Evolutionary conservation across 1,140 invertebrate species (phyloP), one percentile per base, ranked within the genome.

Genomic region (Megalonaias nervosa): DNA sequence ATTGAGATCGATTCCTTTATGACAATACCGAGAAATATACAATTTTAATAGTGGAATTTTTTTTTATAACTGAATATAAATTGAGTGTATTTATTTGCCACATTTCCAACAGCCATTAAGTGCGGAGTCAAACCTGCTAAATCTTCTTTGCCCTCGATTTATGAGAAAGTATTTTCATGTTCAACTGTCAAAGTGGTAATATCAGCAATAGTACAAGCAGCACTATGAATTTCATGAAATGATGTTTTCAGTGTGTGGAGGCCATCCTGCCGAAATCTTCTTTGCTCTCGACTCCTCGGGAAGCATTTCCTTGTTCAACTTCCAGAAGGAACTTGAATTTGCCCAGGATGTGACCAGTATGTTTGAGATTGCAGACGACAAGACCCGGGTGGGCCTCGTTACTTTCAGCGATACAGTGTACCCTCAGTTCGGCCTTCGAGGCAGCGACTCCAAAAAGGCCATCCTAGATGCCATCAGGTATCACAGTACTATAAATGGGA

Each of bases 201-300:
- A 48, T 48, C 9, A 1, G 4, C 38, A 48, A 48, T 11, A 48
- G 9, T 48, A 48, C 38, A 48, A 11, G 38, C 9, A 48, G 38
- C 38, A 48, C 11, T 48, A 48, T 48, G 6, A 48, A 48, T 48
- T 48, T 48, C 6, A 48, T 11, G 38, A 48, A 48, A 48, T 67
- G 19, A 21, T 70, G 11, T 60, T 79, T 79, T 71, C 71, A 80
- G 76, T 60, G 26, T 82, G 82, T 66, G 72, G 82, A 26, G 78
- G 75, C 6, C 70, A 84, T 55, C 72, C 84, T 1, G 82, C 85
- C 0, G 87, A 88, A 69, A 74, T 88, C 23, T 76, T 84, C 26
- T 87, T 88, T 73, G 68, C 84, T 2, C 67, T 88, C 56, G 87
- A 88, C 73, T 68, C 81, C 1, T 88, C 87, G 1, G 80, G 83